Conservation (phyloP, 2,888 invertebrate species). For the Drosophila prostipennis region DNA sequence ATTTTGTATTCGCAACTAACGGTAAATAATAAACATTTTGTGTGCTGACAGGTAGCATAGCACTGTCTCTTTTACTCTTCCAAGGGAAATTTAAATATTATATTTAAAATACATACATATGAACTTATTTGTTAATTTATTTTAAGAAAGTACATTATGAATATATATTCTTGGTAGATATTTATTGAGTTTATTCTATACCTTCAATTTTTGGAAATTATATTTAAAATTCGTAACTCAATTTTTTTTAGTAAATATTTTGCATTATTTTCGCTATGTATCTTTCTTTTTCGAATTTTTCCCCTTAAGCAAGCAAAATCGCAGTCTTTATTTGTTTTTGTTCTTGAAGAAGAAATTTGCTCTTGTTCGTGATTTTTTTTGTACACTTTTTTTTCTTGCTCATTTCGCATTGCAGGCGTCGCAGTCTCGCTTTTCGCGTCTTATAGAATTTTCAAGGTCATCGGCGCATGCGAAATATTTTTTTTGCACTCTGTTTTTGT, state of each 20-base stretch:
- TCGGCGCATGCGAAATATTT: conserved; percentile 36
- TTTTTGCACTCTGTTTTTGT: conserved; percentile 19
- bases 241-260: too few species aligned
- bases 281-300: background rate
- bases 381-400: conserved; percentile 13
- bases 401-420: conserved; percentile 36
- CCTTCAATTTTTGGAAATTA: background rate
- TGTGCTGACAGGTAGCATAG: background rate
- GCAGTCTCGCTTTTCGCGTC: conserved; percentile 32
- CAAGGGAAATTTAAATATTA: background rate
- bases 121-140: background rate
- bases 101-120: background rate
- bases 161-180: background rate
- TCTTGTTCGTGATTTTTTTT: conserved; percentile 11
- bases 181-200: background rate
- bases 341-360: conserved; percentile 11
- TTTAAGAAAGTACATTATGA: background rate
- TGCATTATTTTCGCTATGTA: background rate
- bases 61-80: background rate
- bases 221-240: background rate
- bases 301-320: conserved; percentile 25
- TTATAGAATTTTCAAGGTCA: conserved; percentile 41
- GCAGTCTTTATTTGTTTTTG: conserved; percentile 7
- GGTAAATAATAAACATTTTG: background rate
- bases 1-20: conserved; percentile 4